A percentile compares a stretch with the other conserved stretches of the same genome.
phyloP scores from a whole-genome alignment of 2,888 invertebrate species.

The Aleiodes alternator region DNA sequence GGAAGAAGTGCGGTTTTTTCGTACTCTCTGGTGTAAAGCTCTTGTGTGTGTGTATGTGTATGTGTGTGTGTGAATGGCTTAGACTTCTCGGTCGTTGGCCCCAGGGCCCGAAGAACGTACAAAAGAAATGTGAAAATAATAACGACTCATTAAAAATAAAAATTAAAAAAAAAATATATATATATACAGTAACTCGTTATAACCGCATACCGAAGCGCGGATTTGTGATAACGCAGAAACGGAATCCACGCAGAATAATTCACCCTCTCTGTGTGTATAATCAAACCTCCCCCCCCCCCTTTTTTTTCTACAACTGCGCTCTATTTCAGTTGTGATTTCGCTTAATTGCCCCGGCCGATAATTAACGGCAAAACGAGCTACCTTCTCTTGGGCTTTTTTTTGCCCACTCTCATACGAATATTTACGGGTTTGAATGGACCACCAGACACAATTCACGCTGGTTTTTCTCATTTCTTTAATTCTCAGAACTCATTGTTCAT shows the following conservation, averaged over 20 bases:
- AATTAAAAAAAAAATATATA: neutral
- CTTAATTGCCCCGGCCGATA: conserved; percentile 57
- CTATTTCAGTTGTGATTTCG: conserved; percentile 48
- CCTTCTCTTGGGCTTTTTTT: neutral
- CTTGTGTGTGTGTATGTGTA: neutral
- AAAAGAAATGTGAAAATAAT: conserved; percentile 22
- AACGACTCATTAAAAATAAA: conserved; percentile 22
- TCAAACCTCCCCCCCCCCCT: neutral
- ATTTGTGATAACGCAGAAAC: conserved; percentile 45
- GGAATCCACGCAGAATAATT: conserved; percentile 57
- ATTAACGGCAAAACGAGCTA: conserved; percentile 51
- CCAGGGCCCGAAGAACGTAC: neutral
- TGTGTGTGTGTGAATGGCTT: neutral
- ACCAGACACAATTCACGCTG: conserved; percentile 19
- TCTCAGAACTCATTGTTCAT: conserved; percentile 4
- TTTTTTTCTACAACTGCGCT: neutral
- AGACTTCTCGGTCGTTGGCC: neutral
- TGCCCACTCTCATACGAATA: neutral
- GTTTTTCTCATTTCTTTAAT: conserved; percentile 33
- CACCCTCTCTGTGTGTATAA: conserved; percentile 43
- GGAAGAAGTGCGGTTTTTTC: neutral
- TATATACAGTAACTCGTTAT: conserved; percentile 17
- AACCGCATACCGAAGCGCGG: conserved; percentile 5
- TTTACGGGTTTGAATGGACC: conserved; percentile 33
- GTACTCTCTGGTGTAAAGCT: neutral